Percentiles rank a stretch among this genome's conserved stretches.
phyloP scores from a whole-genome alignment of 2,113 vertebrate species.

The Trinectes maculatus region DNA sequence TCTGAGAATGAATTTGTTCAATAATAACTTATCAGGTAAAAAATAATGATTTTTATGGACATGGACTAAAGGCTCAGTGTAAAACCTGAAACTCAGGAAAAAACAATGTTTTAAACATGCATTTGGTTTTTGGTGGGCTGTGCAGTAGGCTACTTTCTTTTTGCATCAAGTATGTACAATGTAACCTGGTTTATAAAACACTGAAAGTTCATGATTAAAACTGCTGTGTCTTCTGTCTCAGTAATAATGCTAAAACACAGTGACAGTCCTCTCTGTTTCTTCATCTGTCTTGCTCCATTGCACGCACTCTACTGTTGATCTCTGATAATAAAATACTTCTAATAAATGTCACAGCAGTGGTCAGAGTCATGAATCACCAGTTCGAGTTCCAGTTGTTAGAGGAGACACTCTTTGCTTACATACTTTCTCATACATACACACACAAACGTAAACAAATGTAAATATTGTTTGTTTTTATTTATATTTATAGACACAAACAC shows the following conservation, averaged over 20 bases:
- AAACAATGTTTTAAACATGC: conserved; percentile 9
- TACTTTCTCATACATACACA: too few species aligned
- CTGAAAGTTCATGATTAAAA: conserved; percentile 47
- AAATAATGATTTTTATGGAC: conserved; percentile 10
- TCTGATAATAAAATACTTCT: conserved; percentile 42
- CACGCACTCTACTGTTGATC: conserved; percentile 15
- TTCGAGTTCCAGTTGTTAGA: neutral
- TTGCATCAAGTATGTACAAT: conserved; percentile 29
- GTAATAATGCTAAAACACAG: conserved; percentile 29
- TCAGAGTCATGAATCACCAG: conserved; percentile 10
- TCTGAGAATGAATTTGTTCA: neutral
- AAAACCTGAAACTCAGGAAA: conserved; percentile 66
- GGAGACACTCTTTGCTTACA: too few species aligned
- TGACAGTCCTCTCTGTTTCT: neutral
- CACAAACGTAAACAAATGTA: too few species aligned
- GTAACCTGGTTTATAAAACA: conserved; percentile 47
- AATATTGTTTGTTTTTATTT: too few species aligned
- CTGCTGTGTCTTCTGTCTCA: conserved; percentile 33
- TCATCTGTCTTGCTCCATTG: conserved; percentile 13
- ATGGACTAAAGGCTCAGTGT: conserved; percentile 50
- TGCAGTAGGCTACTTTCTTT: conserved; percentile 19
- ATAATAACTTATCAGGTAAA: conserved; percentile 4
- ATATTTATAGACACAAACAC: too few species aligned
- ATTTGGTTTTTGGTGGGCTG: conserved; percentile 20
- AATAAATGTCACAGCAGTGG: conserved; percentile 29